Evolutionary conservation across 1,140 invertebrate genomes (phyloP), one percentile per base, ranked within the genome.

Genomic region (Brachionus sp.): DNA sequence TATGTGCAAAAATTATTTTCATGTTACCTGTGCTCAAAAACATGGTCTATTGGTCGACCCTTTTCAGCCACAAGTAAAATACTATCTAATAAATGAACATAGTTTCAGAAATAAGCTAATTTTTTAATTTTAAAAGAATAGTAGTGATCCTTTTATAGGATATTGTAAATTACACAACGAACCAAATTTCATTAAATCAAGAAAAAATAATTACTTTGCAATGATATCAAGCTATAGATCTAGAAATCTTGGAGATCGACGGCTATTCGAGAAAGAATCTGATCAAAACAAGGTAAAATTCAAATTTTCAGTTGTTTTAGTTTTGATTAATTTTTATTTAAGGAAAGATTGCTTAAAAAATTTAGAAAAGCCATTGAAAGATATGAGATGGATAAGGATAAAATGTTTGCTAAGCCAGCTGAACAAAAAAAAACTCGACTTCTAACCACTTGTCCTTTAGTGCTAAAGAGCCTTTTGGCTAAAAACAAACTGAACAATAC

Each of bases 11-110:
- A 66, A 19, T 77, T 77, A 53, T 25, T 77, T 77, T 68, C 83
- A 84, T 68, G 70, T 73, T 9, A 46, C 70, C 33, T 84, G 83
- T 68, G 83, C 83, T 16, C 53, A 84, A 53, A 77, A 77, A 33
- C 35, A 64, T 50, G 83, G 83, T 23, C 33, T 64, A 7, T 33
- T 82, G 12, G 77, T 80, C 3, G 62, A 80, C 23, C 77, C 77
- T 16, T 80, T 75, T 75, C 42, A 80, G 5, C 50, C 53, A 37
- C 77, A 80, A 80, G 77, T 80, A 66, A 53, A 42, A 42, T 39
- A 39, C 25, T 0, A 16, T 25, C 13, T 42, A 33, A 2, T 29
- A 3, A 42, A 12, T 19, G 3, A 9, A 7, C 1, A 70, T 23
- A 7, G 2, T 29, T 57, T 29, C 9, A 35, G 25, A 62, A 6